phyloP scores from a whole-genome alignment of 2,113 vertebrate species.

The Phoxinus phoxinus region DNA sequence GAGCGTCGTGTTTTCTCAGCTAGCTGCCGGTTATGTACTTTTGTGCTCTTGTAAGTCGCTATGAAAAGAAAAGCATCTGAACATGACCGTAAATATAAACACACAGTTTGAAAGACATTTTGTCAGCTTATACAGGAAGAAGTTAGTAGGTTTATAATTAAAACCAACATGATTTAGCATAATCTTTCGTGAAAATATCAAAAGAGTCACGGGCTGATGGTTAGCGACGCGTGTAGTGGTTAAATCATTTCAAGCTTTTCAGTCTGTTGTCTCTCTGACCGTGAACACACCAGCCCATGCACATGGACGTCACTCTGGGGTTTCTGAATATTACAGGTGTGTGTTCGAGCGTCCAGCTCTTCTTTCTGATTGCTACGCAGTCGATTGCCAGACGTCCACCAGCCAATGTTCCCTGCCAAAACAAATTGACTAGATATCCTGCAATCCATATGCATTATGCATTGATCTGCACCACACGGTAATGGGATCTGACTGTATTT shows the following conservation, averaged over 20 bases:
- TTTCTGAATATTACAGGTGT: constrained; percentile 8
- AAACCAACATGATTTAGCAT: not conserved
- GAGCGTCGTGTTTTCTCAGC: not conserved
- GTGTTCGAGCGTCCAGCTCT: not conserved
- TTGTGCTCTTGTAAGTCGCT: not conserved
- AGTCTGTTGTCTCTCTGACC: not conserved
- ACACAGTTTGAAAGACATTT: not conserved
- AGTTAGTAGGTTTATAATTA: not conserved
- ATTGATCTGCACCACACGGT: not conserved
- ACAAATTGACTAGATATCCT: not conserved
- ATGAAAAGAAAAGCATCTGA: not conserved
- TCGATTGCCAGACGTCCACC: not conserved
- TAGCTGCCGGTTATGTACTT: not conserved
- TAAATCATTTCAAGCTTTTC: not conserved
- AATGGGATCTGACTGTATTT: not conserved
- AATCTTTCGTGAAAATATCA: not conserved
- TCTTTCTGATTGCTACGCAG: not conserved
- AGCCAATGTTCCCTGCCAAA: constrained; percentile 12
- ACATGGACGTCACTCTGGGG: not conserved
- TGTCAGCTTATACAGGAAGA: not conserved
- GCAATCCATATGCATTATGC: not conserved
- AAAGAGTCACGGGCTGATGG: not conserved
- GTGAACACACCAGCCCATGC: not conserved
- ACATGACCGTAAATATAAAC: not conserved
- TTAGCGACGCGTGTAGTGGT: not conserved